These are phyloP conservation scores for Nomada hirtipes DNA, from an alignment of 2,888 invertebrate species.

Conservation along the genomic window DNA sequence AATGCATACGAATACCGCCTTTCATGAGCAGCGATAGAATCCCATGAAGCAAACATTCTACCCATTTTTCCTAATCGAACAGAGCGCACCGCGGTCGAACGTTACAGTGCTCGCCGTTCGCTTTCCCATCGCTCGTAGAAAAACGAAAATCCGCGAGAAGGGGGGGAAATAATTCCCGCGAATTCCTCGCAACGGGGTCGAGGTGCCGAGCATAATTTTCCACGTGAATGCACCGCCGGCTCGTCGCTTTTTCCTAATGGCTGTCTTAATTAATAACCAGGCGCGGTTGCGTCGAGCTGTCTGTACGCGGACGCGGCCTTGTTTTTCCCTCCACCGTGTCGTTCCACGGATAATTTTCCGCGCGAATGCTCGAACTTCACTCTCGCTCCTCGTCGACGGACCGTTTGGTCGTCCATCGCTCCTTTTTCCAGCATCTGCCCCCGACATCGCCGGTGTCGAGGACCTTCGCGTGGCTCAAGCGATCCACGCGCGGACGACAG, in stretches of 20 bases:
- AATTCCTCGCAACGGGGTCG: constrained; percentile 27
- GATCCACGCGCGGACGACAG: constrained; percentile 17
- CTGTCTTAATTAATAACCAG: constrained; percentile 66
- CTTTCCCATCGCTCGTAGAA: too few relatives aligned
- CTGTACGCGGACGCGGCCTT: constrained; percentile 41
- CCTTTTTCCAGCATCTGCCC: constrained; percentile 33
- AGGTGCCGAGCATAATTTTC: constrained; percentile 58
- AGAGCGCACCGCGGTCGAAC: too few relatives aligned
- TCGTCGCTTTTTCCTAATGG: constrained; percentile 64
- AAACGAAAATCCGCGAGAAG: neutral
- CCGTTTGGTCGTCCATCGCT: constrained; percentile 28
- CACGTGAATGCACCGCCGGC: constrained; percentile 47
- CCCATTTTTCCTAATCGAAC: too few relatives aligned
- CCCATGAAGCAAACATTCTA: too few relatives aligned
- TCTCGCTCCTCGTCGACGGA: constrained; percentile 37
- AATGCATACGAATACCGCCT: too few relatives aligned
- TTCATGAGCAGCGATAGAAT: too few relatives aligned
- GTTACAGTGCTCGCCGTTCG: too few relatives aligned
- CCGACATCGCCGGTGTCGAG: constrained; percentile 47
- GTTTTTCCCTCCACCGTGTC: constrained; percentile 30
- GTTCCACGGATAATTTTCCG: constrained; percentile 66
- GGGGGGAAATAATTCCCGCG: neutral
- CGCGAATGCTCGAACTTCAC: constrained; percentile 54
- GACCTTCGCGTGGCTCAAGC: constrained; percentile 10
- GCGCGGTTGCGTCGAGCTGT: constrained; percentile 40